Evolutionary conservation across 2,113 vertebrate genomes (phyloP), one percentile per base, ranked within the genome.

Genomic region (Camelus dromedarius): DNA sequence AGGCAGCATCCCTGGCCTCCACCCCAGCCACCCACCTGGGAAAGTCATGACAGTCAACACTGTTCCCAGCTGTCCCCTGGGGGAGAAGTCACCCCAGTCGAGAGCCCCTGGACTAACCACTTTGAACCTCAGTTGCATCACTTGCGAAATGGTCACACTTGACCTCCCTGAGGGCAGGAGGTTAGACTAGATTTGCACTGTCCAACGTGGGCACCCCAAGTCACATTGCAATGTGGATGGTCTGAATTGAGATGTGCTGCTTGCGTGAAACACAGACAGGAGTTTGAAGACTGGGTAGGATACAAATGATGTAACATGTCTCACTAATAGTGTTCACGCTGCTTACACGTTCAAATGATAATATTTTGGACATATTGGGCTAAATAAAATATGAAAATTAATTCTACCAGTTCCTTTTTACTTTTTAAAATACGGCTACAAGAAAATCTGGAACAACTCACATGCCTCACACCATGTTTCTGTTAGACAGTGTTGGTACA

Each of bases 371-470:
- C 22, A 54, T 32, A 2, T 24, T 66, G 20, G 10, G 62, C 24
- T 77, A 83, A 82, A 82, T 70, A 50, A 82, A 83, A 69, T 28
- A 46, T 86, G 77, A 89, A 89, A 48, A 82, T 92, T 22, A 81
- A 67, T 64, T 32, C 54, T 3, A n/a, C 19, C 24, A 15, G 9
- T 42, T 93, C 42, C 46, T 81, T 96, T 48, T 58, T 38, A 52
- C 38, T 67, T 83, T 91, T 56, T 80, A 9, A 89, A 79, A n/a
- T 50, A 28, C n/a, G 64, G 8, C 76, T 79, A 15, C 13, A 3
- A 66, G 87, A 35, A 79, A 35, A 72, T 60, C 28, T 46, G 62
- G 15, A 35, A 18, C 20, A 32, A 30, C 42, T 13, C 38, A 8
- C 5, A 5, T n/a, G 38, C 50, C 60, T 75, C 58, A 18, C 30